Evolutionary conservation across 1,140 invertebrate species (phyloP), one percentile per base, ranked within the genome.

Genomic region (Riptortus pedestris): DNA sequence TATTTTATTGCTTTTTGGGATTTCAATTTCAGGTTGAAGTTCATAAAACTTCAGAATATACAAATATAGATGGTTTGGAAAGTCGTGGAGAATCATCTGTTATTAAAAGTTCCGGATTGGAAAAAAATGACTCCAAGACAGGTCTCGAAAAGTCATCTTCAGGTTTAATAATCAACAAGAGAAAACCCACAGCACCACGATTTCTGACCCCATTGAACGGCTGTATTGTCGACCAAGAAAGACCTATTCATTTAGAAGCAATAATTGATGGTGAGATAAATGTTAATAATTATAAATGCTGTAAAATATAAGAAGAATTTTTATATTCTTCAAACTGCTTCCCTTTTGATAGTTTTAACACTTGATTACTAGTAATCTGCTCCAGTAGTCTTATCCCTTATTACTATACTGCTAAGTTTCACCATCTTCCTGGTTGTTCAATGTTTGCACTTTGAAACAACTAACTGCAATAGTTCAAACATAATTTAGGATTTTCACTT

Each of bases 161-260:
- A 3, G 45, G 45, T 24, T 20, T 66, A 12, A 45, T 66, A 14
- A 63, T 60, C 14, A 12, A 27, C 2, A 63, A 65, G 27, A 63
- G 81, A 65, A 84, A 81, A 71, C 74, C 79, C 43, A 77, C 79
- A 11, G 78, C 84, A 1, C 85, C 85, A 0, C 78, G 83, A 64
- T 89, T 88, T 69, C 77, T 85, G 1, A 80, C 81, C 1, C 84
- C 85, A 0, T 73, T 88, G 4, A 80, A 82, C 12, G 85, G 86
- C 22, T 84, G 83, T 75, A 88, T 88, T 67, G 83, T 88, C 0
- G 86, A 87, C 72, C 86, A 90, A 75, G 83, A 83, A 38, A 77
- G 78, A 12, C 79, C 84, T 70, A 81, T 90, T 7, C 74, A 81
- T 22, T 75, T 90, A 63, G 86, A 89, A 73, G 85, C 85, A 63